These are phyloP conservation scores for Cremastinae sp. DNA, from an alignment of 2,888 invertebrate species.

Conservation along the genomic window DNA sequence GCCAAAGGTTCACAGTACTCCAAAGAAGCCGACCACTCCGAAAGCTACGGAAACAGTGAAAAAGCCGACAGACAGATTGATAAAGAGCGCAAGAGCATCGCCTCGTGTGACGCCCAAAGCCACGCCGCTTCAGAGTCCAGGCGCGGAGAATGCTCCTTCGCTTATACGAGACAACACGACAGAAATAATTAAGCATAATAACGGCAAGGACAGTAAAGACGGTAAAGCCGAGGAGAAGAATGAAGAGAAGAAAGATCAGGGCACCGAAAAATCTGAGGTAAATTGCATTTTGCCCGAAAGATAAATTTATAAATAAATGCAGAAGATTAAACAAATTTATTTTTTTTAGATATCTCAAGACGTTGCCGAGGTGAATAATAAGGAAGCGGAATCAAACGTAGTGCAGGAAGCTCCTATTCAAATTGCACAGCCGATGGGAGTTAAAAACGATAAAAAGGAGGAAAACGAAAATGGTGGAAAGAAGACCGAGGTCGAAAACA, in stretches of 20 bases:
- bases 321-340: not conserved
- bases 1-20: constrained; percentile 81
- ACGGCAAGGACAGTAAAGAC: constrained; percentile 68
- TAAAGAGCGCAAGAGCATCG: constrained; percentile 77
- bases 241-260: constrained; percentile 75
- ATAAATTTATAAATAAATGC: too few relatives aligned
- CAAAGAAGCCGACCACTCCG: constrained; percentile 79
- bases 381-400: constrained; percentile 58
- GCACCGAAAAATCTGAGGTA: constrained; percentile 73
- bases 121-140: constrained; percentile 83
- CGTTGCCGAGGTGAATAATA: constrained; percentile 36
- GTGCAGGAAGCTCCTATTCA: constrained; percentile 65
- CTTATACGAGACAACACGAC: constrained; percentile 73
- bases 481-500: constrained; percentile 71
- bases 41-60: constrained; percentile 66
- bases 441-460: constrained; percentile 69
- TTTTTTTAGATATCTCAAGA: constrained; percentile 41
- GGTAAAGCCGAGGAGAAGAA: constrained; percentile 69
- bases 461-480: constrained; percentile 75
- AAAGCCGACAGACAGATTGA: constrained; percentile 74
- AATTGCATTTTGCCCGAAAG: not conserved
- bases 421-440: constrained; percentile 52
- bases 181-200: constrained; percentile 69
- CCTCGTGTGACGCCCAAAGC: constrained; percentile 81
- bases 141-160: constrained; percentile 78